Conservation (phyloP, 2,113 vertebrate genomes). For the Cyphomyrus discorhynchus region DNA sequence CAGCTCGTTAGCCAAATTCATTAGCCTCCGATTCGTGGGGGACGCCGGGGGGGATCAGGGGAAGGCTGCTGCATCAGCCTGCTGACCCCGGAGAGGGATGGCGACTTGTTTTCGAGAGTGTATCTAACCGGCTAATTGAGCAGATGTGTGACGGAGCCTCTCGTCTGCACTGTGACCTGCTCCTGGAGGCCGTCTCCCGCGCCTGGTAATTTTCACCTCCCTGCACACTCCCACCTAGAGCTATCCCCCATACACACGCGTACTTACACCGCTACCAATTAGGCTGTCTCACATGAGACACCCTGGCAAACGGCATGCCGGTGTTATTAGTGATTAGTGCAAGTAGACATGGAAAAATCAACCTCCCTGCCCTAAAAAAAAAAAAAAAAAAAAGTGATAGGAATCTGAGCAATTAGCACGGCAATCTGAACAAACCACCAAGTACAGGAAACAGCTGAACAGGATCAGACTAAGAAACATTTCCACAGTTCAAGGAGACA, state of each 20-base stretch:
- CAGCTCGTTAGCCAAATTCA: conserved; percentile 48
- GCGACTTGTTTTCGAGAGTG: neutral
- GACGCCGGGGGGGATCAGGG: conserved; percentile 13
- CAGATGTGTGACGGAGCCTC: conserved; percentile 15
- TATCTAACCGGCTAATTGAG: conserved; percentile 23
- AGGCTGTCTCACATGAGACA: conserved; percentile 11
- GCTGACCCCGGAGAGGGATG: conserved; percentile 14
- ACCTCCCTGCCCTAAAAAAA: neutral
- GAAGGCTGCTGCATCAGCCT: neutral
- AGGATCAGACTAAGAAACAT: conserved; percentile 13
- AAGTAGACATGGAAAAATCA: conserved; percentile 14
- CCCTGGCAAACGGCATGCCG: neutral
- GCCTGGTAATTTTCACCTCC: conserved; percentile 23
- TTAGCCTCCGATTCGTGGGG: conserved; percentile 37
- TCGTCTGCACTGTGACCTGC: conserved; percentile 31
- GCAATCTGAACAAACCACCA: conserved; percentile 13
- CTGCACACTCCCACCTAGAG: conserved; percentile 26
- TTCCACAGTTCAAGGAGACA: conserved; percentile 42
- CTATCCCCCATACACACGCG: neutral
- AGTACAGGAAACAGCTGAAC: neutral
- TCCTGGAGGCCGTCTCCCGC: conserved; percentile 28
- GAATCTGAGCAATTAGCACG: conserved; percentile 33
- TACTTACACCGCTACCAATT: conserved; percentile 20
- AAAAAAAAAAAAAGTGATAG: neutral
- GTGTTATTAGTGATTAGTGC: conserved; percentile 6